Conservation (phyloP, 2,888 invertebrate genomes). For the Amphiduros pacificus region DNA sequence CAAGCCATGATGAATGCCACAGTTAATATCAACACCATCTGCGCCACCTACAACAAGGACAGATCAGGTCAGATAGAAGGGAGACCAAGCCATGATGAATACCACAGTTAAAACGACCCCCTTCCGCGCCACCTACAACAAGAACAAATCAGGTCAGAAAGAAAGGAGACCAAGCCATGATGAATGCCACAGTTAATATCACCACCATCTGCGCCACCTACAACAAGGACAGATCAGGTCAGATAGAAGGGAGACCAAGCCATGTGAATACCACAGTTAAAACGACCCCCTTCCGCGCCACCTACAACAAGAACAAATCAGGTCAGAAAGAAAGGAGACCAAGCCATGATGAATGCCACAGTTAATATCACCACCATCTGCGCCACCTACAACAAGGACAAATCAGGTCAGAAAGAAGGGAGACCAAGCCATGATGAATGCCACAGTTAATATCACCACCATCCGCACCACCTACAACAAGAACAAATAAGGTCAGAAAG, state of each 20-base stretch:
- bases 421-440: constrained; percentile 61
- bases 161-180: constrained; percentile 61
- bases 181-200: constrained; percentile 60
- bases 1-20: constrained; percentile 60
- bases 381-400: constrained; percentile 59
- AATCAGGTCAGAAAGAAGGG: constrained; percentile 61
- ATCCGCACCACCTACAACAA: constrained; percentile 60
- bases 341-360: constrained; percentile 59
- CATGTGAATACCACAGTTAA: no score
- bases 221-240: constrained; percentile 19
- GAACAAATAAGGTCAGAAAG: constrained; percentile 49
- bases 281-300: no score
- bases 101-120: no score
- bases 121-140: no score
- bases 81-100: no score
- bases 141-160: no score
- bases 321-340: constrained; percentile 61
- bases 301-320: no score
- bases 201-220: constrained; percentile 62
- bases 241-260: no score
- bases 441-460: constrained; percentile 61
- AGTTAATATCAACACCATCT: constrained; percentile 62
- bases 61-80: no score
- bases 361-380: constrained; percentile 62
- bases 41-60: constrained; percentile 54